Conservation (phyloP, 2,113 vertebrate species). For the Neolamprologus kungweensis region DNA sequence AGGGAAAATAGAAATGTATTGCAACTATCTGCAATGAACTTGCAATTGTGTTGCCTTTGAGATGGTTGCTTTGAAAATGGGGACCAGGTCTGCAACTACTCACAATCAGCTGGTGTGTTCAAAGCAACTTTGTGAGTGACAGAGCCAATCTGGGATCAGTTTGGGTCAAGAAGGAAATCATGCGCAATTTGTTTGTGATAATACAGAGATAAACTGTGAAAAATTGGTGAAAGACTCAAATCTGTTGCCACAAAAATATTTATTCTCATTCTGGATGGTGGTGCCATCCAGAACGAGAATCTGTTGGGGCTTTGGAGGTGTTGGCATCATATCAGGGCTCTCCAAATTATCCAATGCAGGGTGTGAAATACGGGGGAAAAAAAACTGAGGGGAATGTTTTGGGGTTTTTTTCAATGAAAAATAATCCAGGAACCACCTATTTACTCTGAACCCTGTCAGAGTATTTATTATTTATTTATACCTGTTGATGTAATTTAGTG, state of each 20-base stretch:
- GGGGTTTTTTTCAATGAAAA: accelerated
- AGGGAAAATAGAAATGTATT: background rate
- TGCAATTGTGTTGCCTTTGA: background rate
- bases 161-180: background rate
- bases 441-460: background rate
- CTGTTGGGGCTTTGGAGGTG: background rate
- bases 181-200: background rate
- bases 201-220: background rate
- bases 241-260: background rate
- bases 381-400: background rate
- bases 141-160: background rate
- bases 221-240: background rate
- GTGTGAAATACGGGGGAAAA: background rate
- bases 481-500: background rate
- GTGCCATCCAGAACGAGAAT: background rate
- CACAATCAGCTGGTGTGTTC: background rate
- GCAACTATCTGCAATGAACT: background rate
- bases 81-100: background rate
- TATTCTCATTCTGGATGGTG: background rate
- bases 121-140: background rate
- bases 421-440: background rate
- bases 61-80: background rate
- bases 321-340: background rate
- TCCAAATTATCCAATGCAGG: background rate
- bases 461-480: background rate